Evolutionary conservation across 1,140 invertebrate species (phyloP).

Genomic region (Danaus plexippus): DNA sequence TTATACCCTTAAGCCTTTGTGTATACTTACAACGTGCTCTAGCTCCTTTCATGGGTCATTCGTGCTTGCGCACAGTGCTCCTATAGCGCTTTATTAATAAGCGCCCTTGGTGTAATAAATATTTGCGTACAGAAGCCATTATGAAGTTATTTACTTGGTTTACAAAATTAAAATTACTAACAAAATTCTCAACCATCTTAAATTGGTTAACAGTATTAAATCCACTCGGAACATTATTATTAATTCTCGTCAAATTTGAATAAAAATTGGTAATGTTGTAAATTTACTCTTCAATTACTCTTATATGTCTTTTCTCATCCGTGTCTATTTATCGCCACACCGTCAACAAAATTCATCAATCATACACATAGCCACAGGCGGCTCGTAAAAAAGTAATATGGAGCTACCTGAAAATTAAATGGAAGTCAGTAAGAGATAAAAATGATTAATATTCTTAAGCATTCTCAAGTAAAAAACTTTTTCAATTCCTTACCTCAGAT

Average conservation of each 20-base stretch:
- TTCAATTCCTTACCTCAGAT: conserved; percentile 25
- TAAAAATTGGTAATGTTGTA: too few relatives aligned
- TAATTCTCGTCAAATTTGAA: too few relatives aligned
- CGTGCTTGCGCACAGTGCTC: conserved; percentile 32
- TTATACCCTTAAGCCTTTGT: conserved; percentile 54
- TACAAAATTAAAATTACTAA: too few relatives aligned
- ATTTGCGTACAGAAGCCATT: conserved; percentile 19
- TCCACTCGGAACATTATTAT: too few relatives aligned
- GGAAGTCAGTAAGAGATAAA: conserved; percentile 18
- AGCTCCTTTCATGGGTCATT: conserved; percentile 48
- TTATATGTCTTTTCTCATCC: too few relatives aligned
- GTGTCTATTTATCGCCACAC: too few relatives aligned
- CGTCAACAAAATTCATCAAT: conserved; percentile 16
- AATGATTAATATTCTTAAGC: conserved; percentile 23
- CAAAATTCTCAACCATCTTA: too few relatives aligned
- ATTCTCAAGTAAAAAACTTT: conserved; percentile 22
- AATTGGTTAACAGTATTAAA: too few relatives aligned
- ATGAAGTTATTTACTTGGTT: background rate
- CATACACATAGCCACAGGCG: conserved; percentile 13
- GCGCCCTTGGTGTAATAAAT: conserved; percentile 30
- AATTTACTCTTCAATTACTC: too few relatives aligned
- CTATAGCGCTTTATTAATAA: conserved; percentile 52
- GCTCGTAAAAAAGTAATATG: conserved; percentile 22
- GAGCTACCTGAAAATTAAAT: conserved; percentile 19
- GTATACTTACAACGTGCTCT: conserved; percentile 43